Conservation (phyloP, 2,113 vertebrate species). For the Hypomesus transpacificus region DNA sequence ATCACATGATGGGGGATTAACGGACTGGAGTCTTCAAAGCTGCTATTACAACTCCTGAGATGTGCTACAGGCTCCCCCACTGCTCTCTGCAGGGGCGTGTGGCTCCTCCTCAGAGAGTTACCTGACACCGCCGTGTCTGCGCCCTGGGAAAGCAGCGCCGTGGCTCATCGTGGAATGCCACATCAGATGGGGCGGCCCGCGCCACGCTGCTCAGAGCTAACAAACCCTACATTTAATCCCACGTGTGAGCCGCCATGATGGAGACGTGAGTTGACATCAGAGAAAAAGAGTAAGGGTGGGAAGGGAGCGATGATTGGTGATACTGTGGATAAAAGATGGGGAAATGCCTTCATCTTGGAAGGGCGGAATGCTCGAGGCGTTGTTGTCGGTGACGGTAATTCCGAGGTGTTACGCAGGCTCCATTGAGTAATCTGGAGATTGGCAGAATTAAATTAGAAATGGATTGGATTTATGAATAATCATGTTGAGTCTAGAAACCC, state of each 20-base stretch:
- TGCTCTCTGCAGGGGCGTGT: conserved; percentile 70
- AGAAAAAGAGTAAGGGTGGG: conserved; percentile 70
- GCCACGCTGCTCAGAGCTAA: conserved; percentile 69
- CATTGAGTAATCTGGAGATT: conserved; percentile 41
- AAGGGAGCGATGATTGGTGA: conserved; percentile 65
- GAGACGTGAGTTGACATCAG: conserved; percentile 70
- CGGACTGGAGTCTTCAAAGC: conserved; percentile 72
- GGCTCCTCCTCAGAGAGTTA: conserved; percentile 71
- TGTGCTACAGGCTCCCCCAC: conserved; percentile 71
- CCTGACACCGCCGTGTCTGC: conserved; percentile 70
- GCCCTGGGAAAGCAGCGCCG: conserved; percentile 70
- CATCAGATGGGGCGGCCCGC: conserved; percentile 66
- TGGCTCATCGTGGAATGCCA: conserved; percentile 68
- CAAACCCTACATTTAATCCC: conserved; percentile 73
- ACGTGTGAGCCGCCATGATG: conserved; percentile 79
- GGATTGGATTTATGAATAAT: conserved; percentile 9
- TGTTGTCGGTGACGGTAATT: conserved; percentile 41
- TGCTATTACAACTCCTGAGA: conserved; percentile 75
- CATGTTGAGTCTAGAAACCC: conserved; percentile 20
- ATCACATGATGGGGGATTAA: conserved; percentile 74
- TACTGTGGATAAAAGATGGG: conserved; percentile 68
- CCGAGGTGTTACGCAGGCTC: conserved; percentile 24
- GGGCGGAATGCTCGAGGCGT: conserved; percentile 48
- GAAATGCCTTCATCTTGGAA: conserved; percentile 57
- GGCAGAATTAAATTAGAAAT: conserved; percentile 35